Conservation (phyloP, 2,888 invertebrate species). For the Acheta domesticus region DNA sequence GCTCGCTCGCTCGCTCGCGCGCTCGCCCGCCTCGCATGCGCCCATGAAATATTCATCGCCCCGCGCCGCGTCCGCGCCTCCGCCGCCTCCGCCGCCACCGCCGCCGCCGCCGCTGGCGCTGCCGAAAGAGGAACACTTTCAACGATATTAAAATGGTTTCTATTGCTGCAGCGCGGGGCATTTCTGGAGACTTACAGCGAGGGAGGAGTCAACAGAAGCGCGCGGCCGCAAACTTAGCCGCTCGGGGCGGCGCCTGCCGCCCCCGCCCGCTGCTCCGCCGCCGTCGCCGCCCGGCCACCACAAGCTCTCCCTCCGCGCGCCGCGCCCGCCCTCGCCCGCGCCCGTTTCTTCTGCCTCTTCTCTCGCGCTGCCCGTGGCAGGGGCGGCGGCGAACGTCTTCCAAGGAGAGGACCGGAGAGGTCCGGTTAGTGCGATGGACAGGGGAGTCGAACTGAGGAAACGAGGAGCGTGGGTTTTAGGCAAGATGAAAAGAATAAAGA, state of each 20-base stretch:
- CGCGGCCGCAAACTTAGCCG: background rate
- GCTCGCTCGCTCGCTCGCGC: background rate
- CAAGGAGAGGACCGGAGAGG: no score
- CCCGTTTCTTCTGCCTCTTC: background rate
- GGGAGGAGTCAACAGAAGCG: conserved; percentile 7
- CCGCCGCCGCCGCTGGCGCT: conserved; percentile 40
- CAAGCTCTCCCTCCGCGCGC: background rate
- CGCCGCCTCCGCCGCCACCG: background rate
- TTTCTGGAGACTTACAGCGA: conserved; percentile 23
- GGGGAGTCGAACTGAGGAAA: no score
- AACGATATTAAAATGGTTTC: conserved; percentile 48
- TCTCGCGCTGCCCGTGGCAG: no score
- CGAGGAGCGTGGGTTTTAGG: no score
- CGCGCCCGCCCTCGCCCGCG: background rate
- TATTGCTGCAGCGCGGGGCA: conserved; percentile 29
- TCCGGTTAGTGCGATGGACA: no score
- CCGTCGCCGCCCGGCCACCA: background rate
- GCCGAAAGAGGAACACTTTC: conserved; percentile 44
- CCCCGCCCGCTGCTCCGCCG: background rate
- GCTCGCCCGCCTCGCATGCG: conserved; percentile 8
- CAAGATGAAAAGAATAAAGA: no score
- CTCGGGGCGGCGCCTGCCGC: background rate
- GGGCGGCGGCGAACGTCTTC: no score
- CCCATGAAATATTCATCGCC: conserved; percentile 51
- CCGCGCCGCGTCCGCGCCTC: conserved; percentile 26